A percentile compares a stretch with the other conserved stretches of the same genome.
These are phyloP conservation scores for Cyprinodon variegatus DNA, from an alignment of 2,113 vertebrate species.

Conservation along the genomic window DNA sequence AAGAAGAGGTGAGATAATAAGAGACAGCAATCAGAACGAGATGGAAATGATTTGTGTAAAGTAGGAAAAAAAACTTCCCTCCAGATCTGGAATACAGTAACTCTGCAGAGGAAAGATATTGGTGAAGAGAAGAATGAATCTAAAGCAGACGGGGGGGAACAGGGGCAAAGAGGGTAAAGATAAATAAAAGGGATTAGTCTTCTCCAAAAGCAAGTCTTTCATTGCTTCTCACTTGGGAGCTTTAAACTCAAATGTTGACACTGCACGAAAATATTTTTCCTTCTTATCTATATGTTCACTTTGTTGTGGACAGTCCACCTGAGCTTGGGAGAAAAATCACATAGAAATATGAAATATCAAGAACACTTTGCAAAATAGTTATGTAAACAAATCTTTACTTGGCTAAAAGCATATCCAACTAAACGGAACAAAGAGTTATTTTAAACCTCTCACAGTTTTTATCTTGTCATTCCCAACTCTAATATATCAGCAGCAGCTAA, in stretches of 20 bases:
- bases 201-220: constrained; percentile 24
- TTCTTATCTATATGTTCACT: constrained; percentile 40
- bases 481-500: too few species aligned
- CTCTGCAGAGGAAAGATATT: constrained; percentile 22
- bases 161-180: constrained; percentile 19
- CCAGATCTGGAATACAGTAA: constrained; percentile 18
- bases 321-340: background rate
- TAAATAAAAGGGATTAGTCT: constrained; percentile 26
- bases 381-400: too few species aligned
- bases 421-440: too few species aligned
- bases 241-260: constrained; percentile 53
- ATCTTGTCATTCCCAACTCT: too few species aligned
- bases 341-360: too few species aligned
- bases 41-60: constrained; percentile 57
- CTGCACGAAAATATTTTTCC: constrained; percentile 45
- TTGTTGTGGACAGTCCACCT: constrained; percentile 37
- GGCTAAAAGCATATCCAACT: too few species aligned
- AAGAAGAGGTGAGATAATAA: constrained; percentile 37
- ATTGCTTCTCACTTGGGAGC: constrained; percentile 18
- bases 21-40: constrained; percentile 41
- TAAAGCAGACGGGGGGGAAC: constrained; percentile 9
- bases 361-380: too few species aligned
- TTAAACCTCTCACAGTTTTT: too few species aligned
- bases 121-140: constrained; percentile 22
- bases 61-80: background rate